Evolutionary conservation across 92 coral and sea anemone species (phyloP).

Genomic region (Paramuricea clavata): DNA sequence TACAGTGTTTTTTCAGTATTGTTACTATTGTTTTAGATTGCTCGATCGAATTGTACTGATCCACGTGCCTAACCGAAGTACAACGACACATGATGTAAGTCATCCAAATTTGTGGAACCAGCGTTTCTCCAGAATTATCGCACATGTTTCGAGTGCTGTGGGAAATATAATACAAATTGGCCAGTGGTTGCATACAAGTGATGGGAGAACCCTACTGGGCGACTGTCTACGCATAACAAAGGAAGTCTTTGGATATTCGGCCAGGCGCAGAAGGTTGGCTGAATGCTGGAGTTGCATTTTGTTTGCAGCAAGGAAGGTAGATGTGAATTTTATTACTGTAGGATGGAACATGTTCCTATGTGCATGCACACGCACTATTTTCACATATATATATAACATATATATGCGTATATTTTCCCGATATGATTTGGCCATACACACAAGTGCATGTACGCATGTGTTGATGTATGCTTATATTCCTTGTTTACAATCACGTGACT

Average conservation of each 20-base stretch:
- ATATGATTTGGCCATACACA: too few relatives aligned
- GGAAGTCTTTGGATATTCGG: not conserved
- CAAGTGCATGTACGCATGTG: not conserved
- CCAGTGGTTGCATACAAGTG: slow-evolving; percentile 38
- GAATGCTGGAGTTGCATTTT: slow-evolving; percentile 17
- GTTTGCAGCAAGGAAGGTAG: slow-evolving; percentile 32
- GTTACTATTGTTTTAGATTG: not conserved
- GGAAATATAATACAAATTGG: slow-evolving; percentile 21
- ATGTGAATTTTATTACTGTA: too few relatives aligned
- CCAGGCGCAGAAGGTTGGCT: not conserved
- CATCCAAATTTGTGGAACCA: not conserved
- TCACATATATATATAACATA: too few relatives aligned
- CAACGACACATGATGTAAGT: not conserved
- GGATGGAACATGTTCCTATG: too few relatives aligned
- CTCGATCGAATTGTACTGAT: slow-evolving; percentile 2
- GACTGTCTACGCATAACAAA: not conserved
- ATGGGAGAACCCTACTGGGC: not conserved
- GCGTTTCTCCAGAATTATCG: not conserved
- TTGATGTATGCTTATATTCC: not conserved
- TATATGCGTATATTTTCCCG: too few relatives aligned
- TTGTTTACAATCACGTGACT: too few relatives aligned
- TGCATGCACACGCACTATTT: too few relatives aligned
- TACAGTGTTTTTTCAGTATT: too few relatives aligned
- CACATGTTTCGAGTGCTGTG: slow-evolving; percentile 26
- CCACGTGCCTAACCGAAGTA: not conserved